phyloP scores from a whole-genome alignment of 1,140 invertebrate genomes.

The Drosophila repleta region DNA sequence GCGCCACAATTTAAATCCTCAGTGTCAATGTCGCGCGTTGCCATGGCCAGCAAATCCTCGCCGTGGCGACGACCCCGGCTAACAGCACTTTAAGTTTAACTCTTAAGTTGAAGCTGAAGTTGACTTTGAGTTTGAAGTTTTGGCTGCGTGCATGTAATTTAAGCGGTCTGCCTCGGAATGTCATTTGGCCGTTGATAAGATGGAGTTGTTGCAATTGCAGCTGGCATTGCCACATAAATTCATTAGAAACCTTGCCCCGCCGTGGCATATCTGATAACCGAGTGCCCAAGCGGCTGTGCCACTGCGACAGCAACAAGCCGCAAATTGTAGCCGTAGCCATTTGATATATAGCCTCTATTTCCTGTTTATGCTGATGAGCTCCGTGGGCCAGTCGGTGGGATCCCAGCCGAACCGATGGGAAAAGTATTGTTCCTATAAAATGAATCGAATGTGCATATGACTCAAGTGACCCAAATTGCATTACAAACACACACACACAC shows the following conservation, averaged over 20 bases:
- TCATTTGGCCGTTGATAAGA: conserved; percentile 79
- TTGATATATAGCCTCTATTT: conserved; percentile 77
- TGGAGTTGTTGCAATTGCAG: conserved; percentile 41
- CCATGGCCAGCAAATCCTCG: conserved; percentile 2
- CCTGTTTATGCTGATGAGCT: conserved; percentile 71
- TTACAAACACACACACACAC: conserved; percentile 66
- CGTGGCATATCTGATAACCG: conserved; percentile 75
- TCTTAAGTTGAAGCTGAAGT: not conserved
- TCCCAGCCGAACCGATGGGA: conserved; percentile 17
- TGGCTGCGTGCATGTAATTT: conserved; percentile 73
- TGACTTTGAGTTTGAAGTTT: not conserved
- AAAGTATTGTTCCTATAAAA: conserved; percentile 41
- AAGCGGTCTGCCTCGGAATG: conserved; percentile 65
- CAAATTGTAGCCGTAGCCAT: conserved; percentile 67
- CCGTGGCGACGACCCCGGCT: conserved; percentile 34
- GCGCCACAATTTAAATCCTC: conserved; percentile 78
- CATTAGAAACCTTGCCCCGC: conserved; percentile 61
- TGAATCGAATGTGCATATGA: conserved; percentile 70
- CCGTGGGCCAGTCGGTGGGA: not conserved
- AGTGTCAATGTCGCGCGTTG: conserved; percentile 73
- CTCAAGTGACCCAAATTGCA: conserved; percentile 79
- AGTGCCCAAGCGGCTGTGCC: conserved; percentile 15
- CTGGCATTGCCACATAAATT: conserved; percentile 65
- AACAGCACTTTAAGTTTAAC: conserved; percentile 54
- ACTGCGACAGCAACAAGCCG: conserved; percentile 65